These are phyloP conservation scores for Axea sp. DNA, from an alignment of 2,888 invertebrate species.

Conservation along the genomic window DNA sequence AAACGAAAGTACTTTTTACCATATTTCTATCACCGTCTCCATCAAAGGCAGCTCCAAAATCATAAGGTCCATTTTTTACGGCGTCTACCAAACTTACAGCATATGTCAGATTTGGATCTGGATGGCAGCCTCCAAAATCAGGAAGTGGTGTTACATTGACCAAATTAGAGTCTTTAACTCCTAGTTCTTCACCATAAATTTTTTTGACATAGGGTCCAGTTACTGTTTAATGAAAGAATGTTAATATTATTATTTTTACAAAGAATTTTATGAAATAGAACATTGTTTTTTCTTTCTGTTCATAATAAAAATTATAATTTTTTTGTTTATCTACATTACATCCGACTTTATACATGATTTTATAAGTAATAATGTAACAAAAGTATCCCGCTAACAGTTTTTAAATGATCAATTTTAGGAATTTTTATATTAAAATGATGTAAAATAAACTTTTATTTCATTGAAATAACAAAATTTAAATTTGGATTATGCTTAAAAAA, in stretches of 20 bases:
- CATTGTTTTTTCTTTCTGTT: too few species aligned
- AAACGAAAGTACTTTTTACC: too few species aligned
- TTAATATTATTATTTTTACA: constrained; percentile 12
- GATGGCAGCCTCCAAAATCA: constrained; percentile 97
- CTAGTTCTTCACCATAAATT: constrained; percentile 93
- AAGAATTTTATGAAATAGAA: constrained; percentile 8
- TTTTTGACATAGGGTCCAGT: constrained; percentile 96
- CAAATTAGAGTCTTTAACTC: constrained; percentile 85
- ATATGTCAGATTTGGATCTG: constrained; percentile 97
- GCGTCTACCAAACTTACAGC: constrained; percentile 86
- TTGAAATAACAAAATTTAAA: too few species aligned
- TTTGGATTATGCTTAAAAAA: too few species aligned
- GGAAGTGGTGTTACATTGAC: constrained; percentile 90
- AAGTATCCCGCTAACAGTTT: too few species aligned
- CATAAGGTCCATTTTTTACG: constrained; percentile 82
- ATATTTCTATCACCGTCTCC: constrained; percentile 90
- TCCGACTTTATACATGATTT: too few species aligned
- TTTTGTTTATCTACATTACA: too few species aligned
- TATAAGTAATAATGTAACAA: too few species aligned
- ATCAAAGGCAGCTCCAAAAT: constrained; percentile 98
- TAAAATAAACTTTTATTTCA: too few species aligned
- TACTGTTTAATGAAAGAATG: constrained; percentile 83
- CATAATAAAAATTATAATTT: too few species aligned
- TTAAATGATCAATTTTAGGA: too few species aligned
- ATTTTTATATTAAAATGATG: too few species aligned